Conservation (phyloP, 2,888 invertebrate genomes). For the Nephrotoma guestfalica region DNA sequence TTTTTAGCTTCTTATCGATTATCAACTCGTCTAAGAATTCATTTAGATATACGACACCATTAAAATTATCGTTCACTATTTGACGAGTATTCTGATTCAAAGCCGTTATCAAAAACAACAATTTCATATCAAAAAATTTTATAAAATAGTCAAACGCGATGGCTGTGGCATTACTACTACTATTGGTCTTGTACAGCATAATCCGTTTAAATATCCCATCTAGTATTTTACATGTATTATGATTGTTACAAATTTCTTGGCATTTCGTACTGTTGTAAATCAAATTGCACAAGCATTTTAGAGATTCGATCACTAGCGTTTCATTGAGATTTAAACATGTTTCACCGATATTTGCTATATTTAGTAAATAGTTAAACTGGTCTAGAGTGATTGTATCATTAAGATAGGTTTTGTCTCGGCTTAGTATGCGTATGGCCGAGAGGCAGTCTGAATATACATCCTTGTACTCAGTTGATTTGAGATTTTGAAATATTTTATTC, state of each 20-base stretch:
- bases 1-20: conserved; percentile 27
- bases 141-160: conserved; percentile 42
- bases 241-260: conserved; percentile 42
- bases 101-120: conserved; percentile 80
- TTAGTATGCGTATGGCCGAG: conserved; percentile 34
- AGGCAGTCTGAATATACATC: conserved; percentile 22
- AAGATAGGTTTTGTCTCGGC: conserved; percentile 63
- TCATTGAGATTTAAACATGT: conserved; percentile 33
- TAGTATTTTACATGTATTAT: conserved; percentile 38
- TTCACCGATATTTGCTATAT: conserved; percentile 45
- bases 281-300: conserved; percentile 82
- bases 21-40: conserved; percentile 50
- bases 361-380: conserved; percentile 51
- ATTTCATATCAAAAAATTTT: conserved; percentile 74
- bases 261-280: conserved; percentile 58
- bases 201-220: conserved; percentile 60
- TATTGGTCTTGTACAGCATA: conserved; percentile 36
- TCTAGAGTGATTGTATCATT: conserved; percentile 48
- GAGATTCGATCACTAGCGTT: conserved; percentile 55
- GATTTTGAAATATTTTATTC: conserved; percentile 25
- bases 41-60: conserved; percentile 52
- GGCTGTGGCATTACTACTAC: neutral
- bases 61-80: conserved; percentile 49
- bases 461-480: conserved; percentile 20
- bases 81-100: conserved; percentile 52